Base-by-base conservation (phyloP, 2,797 vertebrate species). In the Scyliorhinus canicula region DNA sequence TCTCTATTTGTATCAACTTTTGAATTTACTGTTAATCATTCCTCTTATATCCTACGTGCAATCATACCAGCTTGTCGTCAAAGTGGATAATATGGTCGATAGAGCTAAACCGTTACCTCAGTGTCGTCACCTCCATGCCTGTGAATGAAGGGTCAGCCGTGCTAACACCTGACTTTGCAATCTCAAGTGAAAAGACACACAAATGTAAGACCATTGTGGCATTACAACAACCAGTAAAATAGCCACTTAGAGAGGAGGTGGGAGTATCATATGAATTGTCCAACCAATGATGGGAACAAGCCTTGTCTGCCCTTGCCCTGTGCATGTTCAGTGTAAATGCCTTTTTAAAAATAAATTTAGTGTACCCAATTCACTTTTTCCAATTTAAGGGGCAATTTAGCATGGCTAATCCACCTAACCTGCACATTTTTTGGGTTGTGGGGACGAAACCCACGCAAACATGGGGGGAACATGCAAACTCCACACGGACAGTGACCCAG, bases 21-120 rank as follows among this genome's bases (percentile, higher is more conserved):
- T 95, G 96, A 95, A 95, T 96, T 97, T 97, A 96, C 95, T 96
- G 50, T 95, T 96, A 85, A 95, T 96, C 96, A 96, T 96, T 96
- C 96, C 97, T 96, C 96, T 96, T 95, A 95, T 95, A 96, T 96
- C 95, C 95, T 96, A 96, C 95, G 95, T 95, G 65, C 95, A 31
- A 7, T 95, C 95, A 95, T 69, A 40, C 95, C 44, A 95, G 95
- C 95, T 95, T 96, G 96, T 95, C 96, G 95, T 97, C 95, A 95
- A 95, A 96, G 96, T 96, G 95, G 95, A 96, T 95, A 96, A 97
- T 95, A 97, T 95, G 95, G 60, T 95, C 95, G 95, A 95, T 88
- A 97, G 96, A 96, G 97, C 96, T 96, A 96, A 5, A 28, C 95
- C 95, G 96, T 96, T 95, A 96, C 95, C 91, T 95, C 82, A n/a